phyloP scores from a whole-genome alignment of 2,113 vertebrate genomes.

The Pedetes capensis region DNA sequence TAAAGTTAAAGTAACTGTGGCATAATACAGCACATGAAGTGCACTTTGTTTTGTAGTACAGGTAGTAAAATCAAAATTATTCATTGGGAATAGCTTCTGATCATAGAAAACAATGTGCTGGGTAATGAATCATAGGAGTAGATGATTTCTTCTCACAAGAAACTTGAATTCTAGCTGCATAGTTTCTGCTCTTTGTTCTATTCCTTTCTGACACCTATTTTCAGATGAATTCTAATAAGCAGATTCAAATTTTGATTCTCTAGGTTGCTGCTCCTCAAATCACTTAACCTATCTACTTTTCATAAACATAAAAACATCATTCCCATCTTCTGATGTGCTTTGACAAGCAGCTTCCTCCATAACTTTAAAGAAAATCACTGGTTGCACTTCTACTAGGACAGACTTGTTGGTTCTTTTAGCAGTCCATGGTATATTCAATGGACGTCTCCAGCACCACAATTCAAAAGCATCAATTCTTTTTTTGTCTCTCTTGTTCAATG shows the following conservation, averaged over 20 bases:
- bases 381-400: not conserved
- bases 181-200: not conserved
- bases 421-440: no score
- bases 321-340: not conserved
- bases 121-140: not conserved
- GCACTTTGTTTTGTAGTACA: not conserved
- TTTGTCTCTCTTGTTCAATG: no score
- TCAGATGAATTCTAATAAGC: not conserved
- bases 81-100: not conserved
- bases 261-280: not conserved
- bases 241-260: not conserved
- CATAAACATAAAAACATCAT: not conserved
- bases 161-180: not conserved
- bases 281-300: not conserved
- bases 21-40: not conserved
- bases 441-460: not conserved
- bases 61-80: constrained; percentile 17
- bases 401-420: no score
- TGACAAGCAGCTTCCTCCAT: not conserved
- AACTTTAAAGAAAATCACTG: not conserved
- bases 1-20: not conserved
- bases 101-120: not conserved
- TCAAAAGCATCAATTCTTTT: no score
- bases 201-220: not conserved
- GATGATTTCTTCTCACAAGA: not conserved